Conservation (phyloP, 2,113 vertebrate genomes). For the Brachyistius frenatus region DNA sequence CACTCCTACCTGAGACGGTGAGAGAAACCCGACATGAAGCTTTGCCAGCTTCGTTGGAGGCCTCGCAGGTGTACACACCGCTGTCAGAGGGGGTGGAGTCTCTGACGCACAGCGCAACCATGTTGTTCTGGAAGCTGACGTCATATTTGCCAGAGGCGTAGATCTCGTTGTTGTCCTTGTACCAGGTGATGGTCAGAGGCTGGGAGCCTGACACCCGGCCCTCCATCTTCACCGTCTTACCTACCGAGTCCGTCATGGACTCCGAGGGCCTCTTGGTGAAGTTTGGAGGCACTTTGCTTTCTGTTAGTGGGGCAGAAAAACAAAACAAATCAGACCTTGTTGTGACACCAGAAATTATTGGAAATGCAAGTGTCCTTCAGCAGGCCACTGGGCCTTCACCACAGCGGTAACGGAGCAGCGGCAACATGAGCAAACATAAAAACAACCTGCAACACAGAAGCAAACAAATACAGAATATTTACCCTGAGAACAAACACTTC, state of each 20-base stretch:
- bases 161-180: slow-evolving; percentile 90
- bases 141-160: slow-evolving; percentile 85
- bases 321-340: slow-evolving; percentile 31
- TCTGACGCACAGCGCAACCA: slow-evolving; percentile 85
- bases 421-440: not conserved
- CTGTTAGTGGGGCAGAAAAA: slow-evolving; percentile 80
- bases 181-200: slow-evolving; percentile 91
- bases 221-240: slow-evolving; percentile 91
- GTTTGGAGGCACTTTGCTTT: slow-evolving; percentile 90
- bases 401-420: not conserved
- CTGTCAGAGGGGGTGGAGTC: slow-evolving; percentile 80
- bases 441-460: slow-evolving; percentile 17
- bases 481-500: not conserved
- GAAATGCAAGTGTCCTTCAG: not conserved
- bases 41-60: slow-evolving; percentile 91
- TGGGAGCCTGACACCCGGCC: slow-evolving; percentile 91
- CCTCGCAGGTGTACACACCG: slow-evolving; percentile 90
- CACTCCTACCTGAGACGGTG: slow-evolving; percentile 87
- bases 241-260: slow-evolving; percentile 89
- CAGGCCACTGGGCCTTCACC: slow-evolving; percentile 46
- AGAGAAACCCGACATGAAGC: slow-evolving; percentile 89
- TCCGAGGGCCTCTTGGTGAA: slow-evolving; percentile 94
- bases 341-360: not conserved
- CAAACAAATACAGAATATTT: slow-evolving; percentile 10
- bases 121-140: slow-evolving; percentile 90